Conservation (phyloP, 2,113 vertebrate genomes). For the Eublepharis macularius region DNA sequence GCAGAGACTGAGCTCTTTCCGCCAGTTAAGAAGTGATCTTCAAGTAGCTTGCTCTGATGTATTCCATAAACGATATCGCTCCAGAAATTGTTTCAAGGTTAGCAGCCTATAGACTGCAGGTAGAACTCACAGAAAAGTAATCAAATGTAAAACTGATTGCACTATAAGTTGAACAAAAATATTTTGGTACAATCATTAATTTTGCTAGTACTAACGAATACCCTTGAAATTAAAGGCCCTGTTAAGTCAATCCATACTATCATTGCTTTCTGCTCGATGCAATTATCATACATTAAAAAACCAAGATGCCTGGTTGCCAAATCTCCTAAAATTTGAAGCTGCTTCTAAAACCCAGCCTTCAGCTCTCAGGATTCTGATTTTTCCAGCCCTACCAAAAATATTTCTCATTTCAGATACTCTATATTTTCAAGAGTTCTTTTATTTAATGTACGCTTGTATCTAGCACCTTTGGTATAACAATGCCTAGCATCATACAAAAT, state of each 20-base stretch:
- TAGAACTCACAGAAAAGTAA: background rate
- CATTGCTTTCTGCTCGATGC: background rate
- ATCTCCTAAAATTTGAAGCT: background rate
- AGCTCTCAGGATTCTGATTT: background rate
- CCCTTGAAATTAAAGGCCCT: background rate
- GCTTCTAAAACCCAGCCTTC: background rate
- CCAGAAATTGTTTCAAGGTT: background rate
- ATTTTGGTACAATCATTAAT: background rate
- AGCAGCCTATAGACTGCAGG: background rate
- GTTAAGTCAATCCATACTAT: background rate
- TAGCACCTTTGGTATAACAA: background rate
- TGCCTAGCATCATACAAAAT: background rate
- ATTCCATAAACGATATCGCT: background rate
- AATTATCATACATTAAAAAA: background rate
- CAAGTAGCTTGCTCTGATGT: background rate
- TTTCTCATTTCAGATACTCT: background rate
- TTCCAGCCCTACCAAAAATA: background rate
- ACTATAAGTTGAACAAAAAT: background rate
- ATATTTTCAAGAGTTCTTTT: background rate
- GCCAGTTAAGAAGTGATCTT: background rate
- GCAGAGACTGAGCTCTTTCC: background rate
- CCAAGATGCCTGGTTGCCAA: background rate
- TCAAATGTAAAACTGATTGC: background rate
- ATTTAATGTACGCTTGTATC: background rate
- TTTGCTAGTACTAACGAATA: background rate